phyloP scores from a whole-genome alignment of 2,888 invertebrate genomes.

The Caenorhabditis wallacei region DNA sequence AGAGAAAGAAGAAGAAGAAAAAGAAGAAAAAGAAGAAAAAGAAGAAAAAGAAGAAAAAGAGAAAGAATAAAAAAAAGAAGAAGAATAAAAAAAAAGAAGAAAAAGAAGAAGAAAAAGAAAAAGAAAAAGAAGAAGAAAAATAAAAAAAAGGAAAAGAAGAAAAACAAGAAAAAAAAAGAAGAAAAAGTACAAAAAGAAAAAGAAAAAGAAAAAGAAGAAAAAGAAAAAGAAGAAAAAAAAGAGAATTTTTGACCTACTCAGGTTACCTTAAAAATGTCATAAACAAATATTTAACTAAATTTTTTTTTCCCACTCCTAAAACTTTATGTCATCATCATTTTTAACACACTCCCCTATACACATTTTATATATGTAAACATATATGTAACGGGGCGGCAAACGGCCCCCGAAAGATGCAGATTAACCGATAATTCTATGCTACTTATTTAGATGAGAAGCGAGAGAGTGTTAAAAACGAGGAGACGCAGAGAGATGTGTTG shows the following conservation, averaged over 20 bases:
- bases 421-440: conserved; percentile 50
- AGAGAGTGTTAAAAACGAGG: conserved; percentile 4
- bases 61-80: not conserved
- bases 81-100: not conserved
- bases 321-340: not conserved
- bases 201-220: conserved; percentile 2
- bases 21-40: not conserved
- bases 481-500: conserved; percentile 24
- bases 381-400: conserved; percentile 6
- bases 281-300: not conserved
- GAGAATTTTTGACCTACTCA: no score
- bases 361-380: not conserved
- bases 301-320: not conserved
- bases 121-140: not conserved
- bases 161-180: not conserved
- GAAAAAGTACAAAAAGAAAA: no score
- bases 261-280: not conserved
- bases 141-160: conserved; percentile 7
- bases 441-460: not conserved
- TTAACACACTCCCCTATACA: not conserved
- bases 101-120: not conserved
- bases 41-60: not conserved
- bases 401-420: conserved; percentile 26
- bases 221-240: not conserved
- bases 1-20: not conserved